Base-by-base conservation (phyloP, 2,888 invertebrate genomes). In the Deroplatys truncata region DNA sequence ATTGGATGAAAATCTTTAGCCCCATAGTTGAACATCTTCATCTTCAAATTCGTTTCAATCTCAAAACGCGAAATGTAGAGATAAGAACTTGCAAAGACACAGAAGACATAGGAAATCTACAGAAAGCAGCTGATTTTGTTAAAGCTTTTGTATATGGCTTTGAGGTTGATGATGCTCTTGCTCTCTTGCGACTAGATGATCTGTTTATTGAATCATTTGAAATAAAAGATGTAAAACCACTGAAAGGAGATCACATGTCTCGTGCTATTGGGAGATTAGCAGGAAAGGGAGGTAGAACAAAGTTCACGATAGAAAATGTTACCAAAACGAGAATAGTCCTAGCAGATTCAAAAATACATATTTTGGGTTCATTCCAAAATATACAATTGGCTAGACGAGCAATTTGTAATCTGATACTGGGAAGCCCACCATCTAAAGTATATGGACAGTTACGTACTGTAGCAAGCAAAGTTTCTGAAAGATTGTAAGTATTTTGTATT, bases 41-140 rank as follows among this genome's bases (percentile, higher is more conserved):
- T 91, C 94, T 99, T 29, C 98, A 99, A 94, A 97, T 98, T 89
- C 95, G 99, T 90, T 99, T 98, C 93, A 99, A 99, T 93, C 95
- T 98, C 89, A 98, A 97, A 94, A 96, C 97, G 0, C 95, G 98
- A 91, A 97, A 98, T 93, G 98, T 99, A 1, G 98, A 99, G 94
- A 96, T 99, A 88, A 95, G 97, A 92, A 93, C 94, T 20, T 94
- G 94, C 88, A 93, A 95, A 84, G 96, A 97, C 92, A 97, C 98
- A 0, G 95, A 96, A 91, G 98, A 99, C 92, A 96, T 98, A 91
- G 96, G 97, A 16, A 97, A 98, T 93, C 94, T 99, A 90, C 99
- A 99, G 93, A 99, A 99, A 94, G 99, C 97, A 87, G 98, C 99
- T 25, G 99, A 99, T 94, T 99, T 99, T 95, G 98, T 99, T 0